A percentile compares a stretch with the other conserved stretches of the same genome.
These are phyloP conservation scores for Ficedula albicollis DNA, from an alignment of 2,797 vertebrate genomes.

Conservation along the genomic window DNA sequence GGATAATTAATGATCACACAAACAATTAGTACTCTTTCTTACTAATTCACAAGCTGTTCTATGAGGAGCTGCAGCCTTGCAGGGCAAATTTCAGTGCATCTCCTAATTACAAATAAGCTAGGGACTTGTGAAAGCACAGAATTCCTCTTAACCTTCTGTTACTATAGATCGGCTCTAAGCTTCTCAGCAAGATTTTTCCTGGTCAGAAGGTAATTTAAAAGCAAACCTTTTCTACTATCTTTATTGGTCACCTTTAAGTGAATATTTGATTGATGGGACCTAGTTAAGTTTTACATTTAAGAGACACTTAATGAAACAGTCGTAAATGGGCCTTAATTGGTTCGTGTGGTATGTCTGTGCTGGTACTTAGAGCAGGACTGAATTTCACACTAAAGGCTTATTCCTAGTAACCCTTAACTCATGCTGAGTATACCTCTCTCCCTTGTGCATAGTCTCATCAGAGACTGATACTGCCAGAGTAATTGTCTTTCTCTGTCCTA, in stretches of 20 bases:
- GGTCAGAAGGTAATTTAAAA: constrained; percentile 6
- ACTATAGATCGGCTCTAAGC: not conserved
- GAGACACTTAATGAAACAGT: constrained; percentile 26
- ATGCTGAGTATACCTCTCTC: not conserved
- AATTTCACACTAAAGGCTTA: constrained; percentile 51
- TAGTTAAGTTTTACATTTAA: constrained; percentile 13
- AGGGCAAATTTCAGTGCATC: constrained; percentile 14
- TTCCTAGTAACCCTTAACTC: constrained; percentile 39
- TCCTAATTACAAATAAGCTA: constrained; percentile 19
- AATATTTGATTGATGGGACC: constrained; percentile 30
- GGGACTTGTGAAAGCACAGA: constrained; percentile 11
- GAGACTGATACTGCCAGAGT: not conserved
- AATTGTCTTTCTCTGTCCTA: constrained; percentile 29
- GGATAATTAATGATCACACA: constrained; percentile 35
- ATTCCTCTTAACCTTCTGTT: constrained; percentile 14
- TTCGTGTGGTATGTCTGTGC: not conserved
- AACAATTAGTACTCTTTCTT: constrained; percentile 35
- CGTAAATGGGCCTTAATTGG: constrained; percentile 47
- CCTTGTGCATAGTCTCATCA: not conserved
- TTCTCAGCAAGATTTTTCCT: not conserved
- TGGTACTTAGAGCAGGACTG: constrained; percentile 30
- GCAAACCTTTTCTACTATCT: not conserved
- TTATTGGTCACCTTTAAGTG: constrained; percentile 34
- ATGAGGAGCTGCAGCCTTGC: not conserved
- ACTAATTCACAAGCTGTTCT: constrained; percentile 42